Evolutionary conservation across 92 coral and sea anemone genomes (phyloP), one percentile per base, ranked within the genome.

Genomic region (Montipora capitata): DNA sequence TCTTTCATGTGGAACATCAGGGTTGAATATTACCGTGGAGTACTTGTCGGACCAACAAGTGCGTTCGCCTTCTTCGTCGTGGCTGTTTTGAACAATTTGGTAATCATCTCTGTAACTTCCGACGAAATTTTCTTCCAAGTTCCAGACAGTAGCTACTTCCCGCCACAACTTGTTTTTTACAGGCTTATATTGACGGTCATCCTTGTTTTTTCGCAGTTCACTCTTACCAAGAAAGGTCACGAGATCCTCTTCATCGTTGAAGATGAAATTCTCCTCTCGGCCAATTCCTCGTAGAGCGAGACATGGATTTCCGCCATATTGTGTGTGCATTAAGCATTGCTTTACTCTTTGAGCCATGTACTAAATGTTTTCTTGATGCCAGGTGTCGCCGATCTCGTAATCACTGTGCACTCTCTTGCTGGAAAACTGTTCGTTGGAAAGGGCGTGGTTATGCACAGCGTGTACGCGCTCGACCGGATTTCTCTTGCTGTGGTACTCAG

Each of bases 31-130:
- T 15, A 77, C 5, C 0, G 89, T 85, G 45, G 72, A 49, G 20
- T 85, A 85, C 63, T 85, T 85, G 64, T 58, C 89, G 18, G 49
- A 71, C 57, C 77, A 80, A 39, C 88, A 78, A 15, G 87, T 75
- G 48, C 80, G 13, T 10, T 64, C 40, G 4, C 43, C 68, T 40
- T 49, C 67, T 78, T 61, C 79, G 71, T 77, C 0, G 52, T 48
- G 52, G 52, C 52, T 81, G 77, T 81, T 81, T 13, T 81, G 85
- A 6, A 84, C 15, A 9, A 82, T 72, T 9, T 72, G 70, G 62
- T 92, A 92, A 20, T 92, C 95, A 0, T 85, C 92, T 3, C 87
- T 8, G 74, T 92, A 92, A 72, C 84, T 89, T 69, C 95, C 87
- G 0, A 3, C n/a, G 54, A 57, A 85, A 14, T 74, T 41, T 54